Evolutionary conservation across 2,797 vertebrate genomes (phyloP).

Genomic region (Tauraco hartlaubi): DNA sequence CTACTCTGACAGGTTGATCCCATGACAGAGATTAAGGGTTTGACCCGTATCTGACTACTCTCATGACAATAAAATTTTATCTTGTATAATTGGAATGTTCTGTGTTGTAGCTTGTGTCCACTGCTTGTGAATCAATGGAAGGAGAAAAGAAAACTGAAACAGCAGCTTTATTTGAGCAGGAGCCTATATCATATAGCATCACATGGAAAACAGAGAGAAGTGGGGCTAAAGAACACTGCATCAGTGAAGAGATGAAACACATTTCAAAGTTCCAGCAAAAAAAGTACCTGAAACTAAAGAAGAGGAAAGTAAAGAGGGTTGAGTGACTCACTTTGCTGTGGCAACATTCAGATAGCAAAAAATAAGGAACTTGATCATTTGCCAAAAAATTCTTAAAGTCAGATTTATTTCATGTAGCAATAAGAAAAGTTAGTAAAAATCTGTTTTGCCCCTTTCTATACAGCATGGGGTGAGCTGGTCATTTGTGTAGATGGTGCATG

Average conservation of each 20-base stretch:
- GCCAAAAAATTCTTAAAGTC: not conserved
- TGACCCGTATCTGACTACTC: not conserved
- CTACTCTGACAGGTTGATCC: not conserved
- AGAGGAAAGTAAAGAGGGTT: not conserved
- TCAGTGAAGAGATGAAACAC: not conserved
- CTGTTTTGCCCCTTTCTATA: not conserved
- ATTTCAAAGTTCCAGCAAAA: not conserved
- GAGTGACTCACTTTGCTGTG: not conserved
- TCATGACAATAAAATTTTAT: not conserved
- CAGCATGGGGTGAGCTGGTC: not conserved
- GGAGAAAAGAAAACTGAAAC: not conserved
- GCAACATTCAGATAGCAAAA: not conserved
- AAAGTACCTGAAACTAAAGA: not conserved
- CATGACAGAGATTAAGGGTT: not conserved
- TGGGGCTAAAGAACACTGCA: not conserved
- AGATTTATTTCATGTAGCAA: not conserved
- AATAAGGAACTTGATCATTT: not conserved
- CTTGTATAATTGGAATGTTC: not conserved
- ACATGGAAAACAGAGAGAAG: not conserved
- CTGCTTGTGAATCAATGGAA: not conserved
- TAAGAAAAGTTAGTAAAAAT: not conserved
- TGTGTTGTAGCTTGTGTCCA: not conserved
- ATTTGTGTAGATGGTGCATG: not conserved
- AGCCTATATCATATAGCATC: not conserved
- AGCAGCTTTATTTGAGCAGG: not conserved